Conservation (phyloP, 2,113 vertebrate genomes). For the Promerops cafer region DNA sequence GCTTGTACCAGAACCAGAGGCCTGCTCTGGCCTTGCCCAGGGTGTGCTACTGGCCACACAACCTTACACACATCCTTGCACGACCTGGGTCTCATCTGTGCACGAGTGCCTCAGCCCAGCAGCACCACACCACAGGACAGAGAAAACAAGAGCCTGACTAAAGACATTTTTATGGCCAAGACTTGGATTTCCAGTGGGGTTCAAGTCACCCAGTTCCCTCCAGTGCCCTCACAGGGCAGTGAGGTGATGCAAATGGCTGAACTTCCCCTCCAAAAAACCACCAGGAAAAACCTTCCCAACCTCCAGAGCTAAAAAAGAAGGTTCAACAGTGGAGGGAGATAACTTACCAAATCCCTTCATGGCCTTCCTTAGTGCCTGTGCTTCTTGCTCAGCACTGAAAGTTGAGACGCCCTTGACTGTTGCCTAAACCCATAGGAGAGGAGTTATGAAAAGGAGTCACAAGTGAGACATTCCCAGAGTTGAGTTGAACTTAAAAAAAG, state of each 20-base stretch:
- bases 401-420: slow-evolving; percentile 77
- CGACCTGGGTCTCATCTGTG: neutral
- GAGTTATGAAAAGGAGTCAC: neutral
- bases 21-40: neutral
- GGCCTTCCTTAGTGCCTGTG: slow-evolving; percentile 78
- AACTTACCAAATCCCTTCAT: slow-evolving; percentile 94
- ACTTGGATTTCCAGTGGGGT: neutral
- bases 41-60: neutral
- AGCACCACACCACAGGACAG: neutral
- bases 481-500: neutral
- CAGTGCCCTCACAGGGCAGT: neutral
- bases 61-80: neutral
- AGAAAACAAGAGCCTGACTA: neutral
- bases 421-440: slow-evolving; percentile 48
- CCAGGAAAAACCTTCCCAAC: neutral
- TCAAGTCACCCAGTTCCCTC: neutral
- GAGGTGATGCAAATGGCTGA: neutral
- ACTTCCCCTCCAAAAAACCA: neutral
- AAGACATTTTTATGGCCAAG: neutral
- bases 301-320: neutral
- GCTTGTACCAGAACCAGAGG: neutral
- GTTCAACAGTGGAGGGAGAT: neutral
- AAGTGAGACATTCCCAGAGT: neutral
- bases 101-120: neutral
- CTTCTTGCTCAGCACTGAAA: slow-evolving; percentile 82